Evolutionary conservation across 2,888 invertebrate species (phyloP).

Genomic region (Hyalella azteca): DNA sequence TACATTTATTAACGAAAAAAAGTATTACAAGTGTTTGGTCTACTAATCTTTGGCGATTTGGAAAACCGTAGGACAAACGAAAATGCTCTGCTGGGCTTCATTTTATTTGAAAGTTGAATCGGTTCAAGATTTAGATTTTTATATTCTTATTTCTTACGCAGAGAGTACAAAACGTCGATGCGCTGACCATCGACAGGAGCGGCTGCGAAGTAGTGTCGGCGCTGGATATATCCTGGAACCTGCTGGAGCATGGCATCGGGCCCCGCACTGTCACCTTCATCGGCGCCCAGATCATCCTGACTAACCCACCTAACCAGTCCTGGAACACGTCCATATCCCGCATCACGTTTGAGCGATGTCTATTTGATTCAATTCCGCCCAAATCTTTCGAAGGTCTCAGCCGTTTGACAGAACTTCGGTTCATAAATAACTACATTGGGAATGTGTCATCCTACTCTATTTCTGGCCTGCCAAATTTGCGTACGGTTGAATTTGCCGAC

Average conservation of each 20-base stretch:
- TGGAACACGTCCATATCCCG: background rate
- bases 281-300: constrained; percentile 10
- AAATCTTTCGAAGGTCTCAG: constrained; percentile 3
- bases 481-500: constrained; percentile 8
- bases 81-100: background rate
- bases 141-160: background rate
- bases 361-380: background rate
- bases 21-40: background rate
- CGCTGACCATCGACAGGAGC: background rate
- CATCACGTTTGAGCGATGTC: background rate
- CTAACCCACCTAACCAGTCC: background rate
- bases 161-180: background rate
- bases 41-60: background rate
- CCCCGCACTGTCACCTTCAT: background rate
- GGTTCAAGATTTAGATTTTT: background rate
- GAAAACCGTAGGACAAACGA: background rate
- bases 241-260: background rate
- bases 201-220: background rate
- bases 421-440: constrained; percentile 21
- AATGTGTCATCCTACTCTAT: background rate
- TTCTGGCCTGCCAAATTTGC: background rate
- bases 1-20: background rate
- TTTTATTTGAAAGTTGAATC: background rate
- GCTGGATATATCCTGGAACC: background rate
- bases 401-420: constrained; percentile 14